Evolutionary conservation across 2,113 vertebrate species (phyloP).

Genomic region (Thymallus thymallus): DNA sequence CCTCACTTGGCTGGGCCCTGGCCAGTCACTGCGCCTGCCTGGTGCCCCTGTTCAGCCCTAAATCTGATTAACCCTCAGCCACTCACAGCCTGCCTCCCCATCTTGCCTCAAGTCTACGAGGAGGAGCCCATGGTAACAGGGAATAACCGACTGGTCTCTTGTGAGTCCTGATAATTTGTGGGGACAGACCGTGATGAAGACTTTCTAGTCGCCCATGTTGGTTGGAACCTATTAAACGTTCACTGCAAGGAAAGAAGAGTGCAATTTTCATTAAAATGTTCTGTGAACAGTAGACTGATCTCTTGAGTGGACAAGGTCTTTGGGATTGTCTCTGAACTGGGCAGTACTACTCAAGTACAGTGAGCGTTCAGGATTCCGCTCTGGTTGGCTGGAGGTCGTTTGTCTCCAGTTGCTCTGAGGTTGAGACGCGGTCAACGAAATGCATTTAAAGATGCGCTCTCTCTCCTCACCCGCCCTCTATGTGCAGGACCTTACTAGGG

Average conservation of each 20-base stretch:
- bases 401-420: slow-evolving; percentile 61
- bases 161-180: neutral
- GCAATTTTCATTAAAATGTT: too few species aligned
- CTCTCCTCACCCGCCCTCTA: slow-evolving; percentile 58
- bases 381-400: slow-evolving; percentile 64
- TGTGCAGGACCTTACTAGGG: slow-evolving; percentile 21
- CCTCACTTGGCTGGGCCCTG: slow-evolving; percentile 47
- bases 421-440: slow-evolving; percentile 58
- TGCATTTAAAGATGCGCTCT: slow-evolving; percentile 64
- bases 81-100: slow-evolving; percentile 42
- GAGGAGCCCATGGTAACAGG: neutral
- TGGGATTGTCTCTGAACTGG: slow-evolving; percentile 20
- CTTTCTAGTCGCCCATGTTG: neutral
- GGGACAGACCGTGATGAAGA: neutral
- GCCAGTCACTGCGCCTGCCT: slow-evolving; percentile 56
- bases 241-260: too few species aligned
- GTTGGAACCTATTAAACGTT: too few species aligned
- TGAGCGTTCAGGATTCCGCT: slow-evolving; percentile 69
- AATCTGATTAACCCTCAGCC: slow-evolving; percentile 68
- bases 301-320: neutral
- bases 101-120: slow-evolving; percentile 14
- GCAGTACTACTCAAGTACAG: slow-evolving; percentile 21
- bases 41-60: slow-evolving; percentile 60
- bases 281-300: too few species aligned
- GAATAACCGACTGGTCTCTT: neutral